Conservation (phyloP, 1,140 invertebrate genomes). For the Neodiprion virginianus region DNA sequence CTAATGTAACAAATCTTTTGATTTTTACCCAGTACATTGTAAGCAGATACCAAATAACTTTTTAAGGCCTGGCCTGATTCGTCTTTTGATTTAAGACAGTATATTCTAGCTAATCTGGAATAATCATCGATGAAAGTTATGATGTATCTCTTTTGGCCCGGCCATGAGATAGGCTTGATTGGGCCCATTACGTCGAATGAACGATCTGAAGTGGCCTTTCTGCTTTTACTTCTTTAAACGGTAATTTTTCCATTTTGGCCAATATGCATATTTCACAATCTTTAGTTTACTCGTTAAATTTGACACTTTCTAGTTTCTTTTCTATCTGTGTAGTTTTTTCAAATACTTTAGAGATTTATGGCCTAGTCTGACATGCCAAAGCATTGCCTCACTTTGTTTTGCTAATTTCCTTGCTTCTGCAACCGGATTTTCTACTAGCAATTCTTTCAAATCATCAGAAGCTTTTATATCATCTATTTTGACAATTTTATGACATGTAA, state of each 20-base stretch:
- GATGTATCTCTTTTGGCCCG: constrained; percentile 26
- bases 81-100: constrained; percentile 9
- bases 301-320: constrained; percentile 16
- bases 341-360: constrained; percentile 25
- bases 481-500: constrained; percentile 19
- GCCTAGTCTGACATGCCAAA: constrained; percentile 31
- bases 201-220: constrained; percentile 16
- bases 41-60: constrained; percentile 12
- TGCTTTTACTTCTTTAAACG: constrained; percentile 16
- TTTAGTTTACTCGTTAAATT: constrained; percentile 25
- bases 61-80: constrained; percentile 10
- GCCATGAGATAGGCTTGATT: constrained; percentile 24
- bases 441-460: constrained; percentile 21
- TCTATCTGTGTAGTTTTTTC: constrained; percentile 22
- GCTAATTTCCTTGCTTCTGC: not conserved
- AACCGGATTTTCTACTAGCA: constrained; percentile 13
- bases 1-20: constrained; percentile 17
- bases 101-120: constrained; percentile 10
- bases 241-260: constrained; percentile 18
- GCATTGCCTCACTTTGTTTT: constrained; percentile 24
- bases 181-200: constrained; percentile 27
- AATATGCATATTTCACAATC: constrained; percentile 25
- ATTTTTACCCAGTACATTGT: constrained; percentile 17
- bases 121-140: constrained; percentile 21
- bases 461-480: constrained; percentile 28